Base-by-base conservation (phyloP, 2,113 vertebrate genomes). In the Alethe castanea region DNA sequence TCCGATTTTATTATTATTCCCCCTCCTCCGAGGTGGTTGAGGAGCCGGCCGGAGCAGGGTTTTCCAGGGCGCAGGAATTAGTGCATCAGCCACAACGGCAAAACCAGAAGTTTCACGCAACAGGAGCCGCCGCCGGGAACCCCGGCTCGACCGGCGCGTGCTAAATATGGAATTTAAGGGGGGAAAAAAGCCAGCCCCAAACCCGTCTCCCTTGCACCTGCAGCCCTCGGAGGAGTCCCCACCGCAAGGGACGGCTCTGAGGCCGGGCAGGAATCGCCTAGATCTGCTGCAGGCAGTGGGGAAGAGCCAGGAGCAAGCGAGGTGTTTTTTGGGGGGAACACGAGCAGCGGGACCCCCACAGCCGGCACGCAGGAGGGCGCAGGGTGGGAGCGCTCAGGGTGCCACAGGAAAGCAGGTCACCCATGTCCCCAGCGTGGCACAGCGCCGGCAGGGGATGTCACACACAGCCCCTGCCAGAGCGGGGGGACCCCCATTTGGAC, bases 31-130 rank as follows among this genome's bases (percentile, higher is more conserved):
- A 57, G 77, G 85, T 28, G 81, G 62, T 15, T 35, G 90, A 88
- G 22, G 85, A n/a, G 52, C 73, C 33, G 14, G 66, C 29, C 13
- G 7, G 84, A 38, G 61, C 64, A 66, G 72, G 86, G 92, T 91
- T 96, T 95, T 88, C 91, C 88, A 66, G 70, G 86, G 74, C 8
- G 10, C 40, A n/a, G 81, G 86, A 96, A 96, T 95, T 28, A 81
- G 73, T 3, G 57, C 56, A 15, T 56, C 72, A 70, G 54, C 61
- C 79, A 78, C 67, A 14, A 86, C 8, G 23, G 81, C 67, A 50
- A 79, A 95, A 77, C 62, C 90, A 92, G 65, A 94, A 91, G 93
- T 92, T 96, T 88, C 96, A 95, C 23, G 83, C 93, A 95, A 95
- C 92, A 94, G 95, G 95, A 95, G 95, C 81, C 2, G 38, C 87